Evolutionary conservation across 2,797 vertebrate genomes (phyloP).

Genomic region (Yasuhikotakia modesta): DNA sequence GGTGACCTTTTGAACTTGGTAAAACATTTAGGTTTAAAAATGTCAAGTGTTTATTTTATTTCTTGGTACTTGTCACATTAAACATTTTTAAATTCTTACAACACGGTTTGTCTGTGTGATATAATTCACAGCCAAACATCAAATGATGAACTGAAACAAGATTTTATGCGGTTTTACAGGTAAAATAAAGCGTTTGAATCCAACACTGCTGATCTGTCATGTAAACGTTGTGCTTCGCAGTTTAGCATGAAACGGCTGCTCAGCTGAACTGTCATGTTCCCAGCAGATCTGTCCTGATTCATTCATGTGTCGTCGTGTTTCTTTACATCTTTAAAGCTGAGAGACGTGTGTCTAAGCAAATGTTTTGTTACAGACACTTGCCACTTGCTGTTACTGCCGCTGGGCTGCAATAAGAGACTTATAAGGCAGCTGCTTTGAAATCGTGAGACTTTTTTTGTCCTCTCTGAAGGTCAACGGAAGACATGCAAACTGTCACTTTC

Average conservation of each 20-base stretch:
- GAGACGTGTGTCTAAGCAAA: background rate
- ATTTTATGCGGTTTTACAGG: too few relatives aligned
- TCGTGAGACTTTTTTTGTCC: slow-evolving; percentile 5
- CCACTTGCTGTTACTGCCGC: background rate
- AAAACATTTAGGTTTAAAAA: background rate
- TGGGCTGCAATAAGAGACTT: background rate
- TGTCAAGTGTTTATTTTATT: background rate
- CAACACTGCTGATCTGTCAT: slow-evolving; percentile 38
- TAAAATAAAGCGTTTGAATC: slow-evolving; percentile 1
- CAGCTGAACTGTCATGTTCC: background rate
- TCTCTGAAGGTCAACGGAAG: slow-evolving; percentile 54
- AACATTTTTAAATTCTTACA: background rate
- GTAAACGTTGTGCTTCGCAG: slow-evolving; percentile 22
- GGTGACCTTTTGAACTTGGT: background rate
- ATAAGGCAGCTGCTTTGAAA: background rate
- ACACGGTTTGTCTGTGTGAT: background rate
- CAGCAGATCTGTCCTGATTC: background rate
- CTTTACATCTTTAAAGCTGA: background rate
- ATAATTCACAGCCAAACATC: background rate
- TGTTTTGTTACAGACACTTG: background rate
- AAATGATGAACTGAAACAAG: too few relatives aligned
- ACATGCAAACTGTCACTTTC: slow-evolving; percentile 59
- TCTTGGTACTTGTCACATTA: background rate
- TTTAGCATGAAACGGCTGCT: slow-evolving; percentile 13
- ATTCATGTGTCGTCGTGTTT: background rate